Percentiles rank a stretch among this genome's conserved stretches.
Conservation (phyloP, 1,140 invertebrate genomes). For the Aricia agestis region DNA sequence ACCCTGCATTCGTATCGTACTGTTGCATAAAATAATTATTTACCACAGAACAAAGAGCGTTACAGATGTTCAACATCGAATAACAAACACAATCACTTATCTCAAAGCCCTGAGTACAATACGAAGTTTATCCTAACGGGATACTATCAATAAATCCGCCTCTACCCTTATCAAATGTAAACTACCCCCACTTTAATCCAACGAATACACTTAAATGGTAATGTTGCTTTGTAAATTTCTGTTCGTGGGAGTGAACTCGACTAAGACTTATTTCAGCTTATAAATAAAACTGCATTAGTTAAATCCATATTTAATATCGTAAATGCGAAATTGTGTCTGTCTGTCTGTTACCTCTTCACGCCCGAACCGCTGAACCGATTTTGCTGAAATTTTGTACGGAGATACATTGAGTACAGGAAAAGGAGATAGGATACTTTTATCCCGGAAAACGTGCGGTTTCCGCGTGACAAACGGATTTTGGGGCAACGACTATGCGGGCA, state of each 20-base stretch:
- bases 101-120: not conserved
- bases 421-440: no score
- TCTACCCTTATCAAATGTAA: conserved; percentile 38
- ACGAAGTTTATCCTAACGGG: conserved; percentile 22
- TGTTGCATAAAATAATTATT: not conserved
- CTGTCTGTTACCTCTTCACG: no score
- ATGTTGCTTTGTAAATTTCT: not conserved
- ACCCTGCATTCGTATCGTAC: no score
- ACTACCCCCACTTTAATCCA: conserved; percentile 22
- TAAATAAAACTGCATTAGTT: not conserved
- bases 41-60: not conserved
- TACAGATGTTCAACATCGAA: not conserved
- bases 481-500: no score
- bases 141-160: conserved; percentile 34
- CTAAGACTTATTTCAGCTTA: not conserved
- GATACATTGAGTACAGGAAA: no score
- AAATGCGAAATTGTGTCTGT: no score
- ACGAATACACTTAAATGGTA: not conserved
- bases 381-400: no score
- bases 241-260: not conserved
- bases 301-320: no score
- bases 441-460: no score
- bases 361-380: no score
- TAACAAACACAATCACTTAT: conserved; percentile 3
- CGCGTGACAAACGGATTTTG: no score